Conservation (phyloP, 2,888 invertebrate genomes). For the Erebia palarica region DNA sequence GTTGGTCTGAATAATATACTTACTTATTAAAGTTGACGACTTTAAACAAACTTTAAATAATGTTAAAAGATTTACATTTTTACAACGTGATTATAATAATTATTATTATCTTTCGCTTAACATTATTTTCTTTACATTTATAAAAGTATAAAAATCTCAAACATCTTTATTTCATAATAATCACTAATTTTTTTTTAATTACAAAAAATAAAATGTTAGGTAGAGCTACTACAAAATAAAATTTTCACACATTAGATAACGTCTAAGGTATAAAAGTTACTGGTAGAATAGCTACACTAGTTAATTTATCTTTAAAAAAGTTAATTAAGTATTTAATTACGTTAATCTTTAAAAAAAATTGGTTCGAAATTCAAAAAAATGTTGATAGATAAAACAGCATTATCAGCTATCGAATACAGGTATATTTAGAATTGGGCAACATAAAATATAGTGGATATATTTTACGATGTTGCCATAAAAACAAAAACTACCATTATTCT, state of each 20-base stretch:
- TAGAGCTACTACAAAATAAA: slow-evolving; percentile 9
- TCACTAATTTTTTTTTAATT: slow-evolving; percentile 27
- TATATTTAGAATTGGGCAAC: slow-evolving; percentile 23
- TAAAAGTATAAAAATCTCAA: slow-evolving; percentile 36
- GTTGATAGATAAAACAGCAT: slow-evolving; percentile 20
- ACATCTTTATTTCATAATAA: slow-evolving; percentile 34
- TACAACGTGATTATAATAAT: slow-evolving; percentile 52
- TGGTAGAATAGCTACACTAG: slow-evolving; percentile 21
- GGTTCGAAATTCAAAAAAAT: slow-evolving; percentile 32
- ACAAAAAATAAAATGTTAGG: slow-evolving; percentile 20
- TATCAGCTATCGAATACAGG: slow-evolving; percentile 19
- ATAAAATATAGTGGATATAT: slow-evolving; percentile 42
- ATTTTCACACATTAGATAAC: slow-evolving; percentile 45
- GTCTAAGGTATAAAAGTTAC: slow-evolving; percentile 44
- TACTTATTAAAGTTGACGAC: slow-evolving; percentile 22
- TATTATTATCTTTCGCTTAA: slow-evolving; percentile 48
- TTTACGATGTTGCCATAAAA: slow-evolving; percentile 55
- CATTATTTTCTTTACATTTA: slow-evolving; percentile 27
- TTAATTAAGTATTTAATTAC: slow-evolving; percentile 5
- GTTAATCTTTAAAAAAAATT: slow-evolving; percentile 25
- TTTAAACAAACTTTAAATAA: slow-evolving; percentile 31
- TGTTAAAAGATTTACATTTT: slow-evolving; percentile 64
- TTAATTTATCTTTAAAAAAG: slow-evolving; percentile 21
- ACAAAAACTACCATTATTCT: slow-evolving; percentile 27
- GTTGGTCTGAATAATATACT: slow-evolving; percentile 10